Conservation (phyloP, 2,888 invertebrate genomes). For the Sminthurides aquaticus region DNA sequence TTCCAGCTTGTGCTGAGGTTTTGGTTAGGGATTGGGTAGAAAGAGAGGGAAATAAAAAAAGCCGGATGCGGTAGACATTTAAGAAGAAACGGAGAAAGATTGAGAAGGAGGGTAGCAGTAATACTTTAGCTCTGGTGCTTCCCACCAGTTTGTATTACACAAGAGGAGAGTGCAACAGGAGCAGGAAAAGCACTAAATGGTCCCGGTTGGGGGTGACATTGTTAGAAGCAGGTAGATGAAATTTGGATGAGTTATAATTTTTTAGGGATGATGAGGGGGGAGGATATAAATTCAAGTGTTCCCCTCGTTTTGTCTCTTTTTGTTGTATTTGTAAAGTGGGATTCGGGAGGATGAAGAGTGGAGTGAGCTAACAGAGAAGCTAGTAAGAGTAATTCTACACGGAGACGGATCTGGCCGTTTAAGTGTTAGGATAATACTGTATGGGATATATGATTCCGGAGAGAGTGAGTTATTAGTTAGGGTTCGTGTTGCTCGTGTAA, state of each 20-base stretch:
- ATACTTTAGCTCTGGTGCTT: not conserved
- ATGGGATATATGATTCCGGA: too few species aligned
- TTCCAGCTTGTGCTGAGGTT: constrained; percentile 10
- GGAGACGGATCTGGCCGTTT: not conserved
- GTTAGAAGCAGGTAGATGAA: not conserved
- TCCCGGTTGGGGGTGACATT: constrained; percentile 23
- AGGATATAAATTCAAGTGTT: not conserved
- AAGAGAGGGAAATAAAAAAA: constrained; percentile 1
- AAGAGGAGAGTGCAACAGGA: not conserved
- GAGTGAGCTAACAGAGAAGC: too few species aligned
- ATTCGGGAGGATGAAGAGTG: too few species aligned
- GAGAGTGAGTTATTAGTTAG: too few species aligned
- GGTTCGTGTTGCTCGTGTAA: not conserved
- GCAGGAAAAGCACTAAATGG: not conserved
- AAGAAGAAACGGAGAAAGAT: not conserved
- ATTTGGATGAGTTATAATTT: not conserved
- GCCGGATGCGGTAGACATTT: constrained; percentile 23
- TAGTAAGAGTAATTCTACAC: not conserved
- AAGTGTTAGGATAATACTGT: too few species aligned
- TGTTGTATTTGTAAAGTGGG: too few species aligned
- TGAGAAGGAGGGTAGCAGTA: not conserved
- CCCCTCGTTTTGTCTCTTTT: not conserved
- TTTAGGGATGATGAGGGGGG: not conserved
- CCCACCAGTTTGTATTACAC: not conserved
- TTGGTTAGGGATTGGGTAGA: not conserved